phyloP scores from a whole-genome alignment of 2,113 vertebrate species.

The Cepphus grylle region DNA sequence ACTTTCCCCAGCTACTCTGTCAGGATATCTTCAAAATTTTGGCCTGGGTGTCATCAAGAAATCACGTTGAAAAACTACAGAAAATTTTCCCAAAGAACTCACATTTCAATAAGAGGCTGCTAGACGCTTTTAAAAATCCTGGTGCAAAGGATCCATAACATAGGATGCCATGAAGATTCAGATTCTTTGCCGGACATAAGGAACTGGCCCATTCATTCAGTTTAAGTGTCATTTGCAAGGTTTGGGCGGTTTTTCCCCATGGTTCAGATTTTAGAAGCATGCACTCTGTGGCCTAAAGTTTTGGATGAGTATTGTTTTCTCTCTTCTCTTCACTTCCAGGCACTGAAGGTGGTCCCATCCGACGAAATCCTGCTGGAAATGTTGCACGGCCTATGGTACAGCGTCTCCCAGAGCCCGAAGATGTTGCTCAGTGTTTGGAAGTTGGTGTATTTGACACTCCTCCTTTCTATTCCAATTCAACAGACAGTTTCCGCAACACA shows the following conservation, averaged over 20 bases:
- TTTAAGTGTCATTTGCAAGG: background rate
- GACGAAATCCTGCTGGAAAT: slow-evolving; percentile 92
- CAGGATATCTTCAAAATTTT: background rate
- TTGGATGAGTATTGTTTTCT: background rate
- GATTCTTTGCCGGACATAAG: background rate
- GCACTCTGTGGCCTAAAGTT: background rate
- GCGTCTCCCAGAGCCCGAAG: slow-evolving; percentile 88
- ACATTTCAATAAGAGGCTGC: background rate
- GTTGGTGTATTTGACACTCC: slow-evolving; percentile 89
- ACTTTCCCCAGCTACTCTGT: background rate
- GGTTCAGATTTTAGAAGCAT: background rate
- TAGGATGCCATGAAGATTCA: background rate
- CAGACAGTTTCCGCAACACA: slow-evolving; percentile 93
- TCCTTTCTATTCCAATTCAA: slow-evolving; percentile 94
- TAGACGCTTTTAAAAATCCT: background rate
- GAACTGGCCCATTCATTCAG: background rate
- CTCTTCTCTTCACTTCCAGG: slow-evolving; percentile 56
- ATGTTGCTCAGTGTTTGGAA: slow-evolving; percentile 88
- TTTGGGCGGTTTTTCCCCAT: background rate
- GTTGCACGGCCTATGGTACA: slow-evolving; percentile 93
- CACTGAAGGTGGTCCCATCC: slow-evolving; percentile 86
- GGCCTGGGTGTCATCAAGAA: background rate
- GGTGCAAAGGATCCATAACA: background rate
- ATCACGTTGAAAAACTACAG: background rate
- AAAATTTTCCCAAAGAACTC: background rate